Evolutionary conservation across 2,113 vertebrate genomes (phyloP), one percentile per base, ranked within the genome.

Genomic region (Equus quagga): DNA sequence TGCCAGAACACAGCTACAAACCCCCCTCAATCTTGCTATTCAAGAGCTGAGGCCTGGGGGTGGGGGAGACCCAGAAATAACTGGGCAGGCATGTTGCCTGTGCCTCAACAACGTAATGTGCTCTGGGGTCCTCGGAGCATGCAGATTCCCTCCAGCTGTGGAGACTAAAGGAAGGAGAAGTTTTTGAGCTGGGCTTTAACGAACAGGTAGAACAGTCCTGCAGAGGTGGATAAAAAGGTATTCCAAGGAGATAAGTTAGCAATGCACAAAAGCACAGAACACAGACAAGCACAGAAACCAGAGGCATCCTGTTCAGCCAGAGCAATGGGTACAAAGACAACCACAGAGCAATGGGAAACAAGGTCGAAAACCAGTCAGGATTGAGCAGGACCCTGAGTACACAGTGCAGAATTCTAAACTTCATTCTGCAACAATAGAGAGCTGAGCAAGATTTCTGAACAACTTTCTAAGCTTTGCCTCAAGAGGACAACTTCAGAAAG

Each of bases 341-440:
- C 5, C 26, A 12, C 75, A 23, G 81, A n/a, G 23, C 72, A 28
- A 33, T 1, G 9, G 49, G 44, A 88, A n/a, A 69, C 8, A 3
- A 54, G 79, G 82, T 1, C 1, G 46, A 21, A 86, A 54, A 36
- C 1, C 9, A 26, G 23, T 28, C 62, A 31, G 62, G 44, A 10
- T 4, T 2, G 13, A 9, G 2, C 31, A 31, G 46, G 67, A 72
- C 56, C 19, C n/a, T 7, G 31, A 6, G 21, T 5, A 5, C 3
- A 4, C 5, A 0, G 10, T 10, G 1, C 6, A 12, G 62, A 33
- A 36, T 26, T 93, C 62, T 28, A 2, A 21, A n/a, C 73, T 60
- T 15, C 2, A 78, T 11, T 11, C 51, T 26, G 36, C 73, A 46
- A 49, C 21, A 69, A n/a, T 0, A 92, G 24, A 33, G 60, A 64